Evolutionary conservation across 2,797 vertebrate species (phyloP).

Genomic region (Enteromius mattozi): DNA sequence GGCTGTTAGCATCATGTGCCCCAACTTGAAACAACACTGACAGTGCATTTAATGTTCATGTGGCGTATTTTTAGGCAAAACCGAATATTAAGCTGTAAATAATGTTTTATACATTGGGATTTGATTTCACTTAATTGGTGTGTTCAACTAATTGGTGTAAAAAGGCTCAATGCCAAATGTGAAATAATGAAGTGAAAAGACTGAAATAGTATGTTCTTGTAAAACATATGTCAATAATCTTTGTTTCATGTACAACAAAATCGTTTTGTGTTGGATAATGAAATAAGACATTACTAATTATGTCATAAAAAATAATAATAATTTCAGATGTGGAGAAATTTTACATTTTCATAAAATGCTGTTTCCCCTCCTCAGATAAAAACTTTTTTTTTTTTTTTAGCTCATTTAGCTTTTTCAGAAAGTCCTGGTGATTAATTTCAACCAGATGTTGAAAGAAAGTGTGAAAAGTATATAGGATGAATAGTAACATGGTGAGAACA

Average conservation of each 20-base stretch:
- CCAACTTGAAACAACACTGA: background rate
- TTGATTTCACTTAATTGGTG: background rate
- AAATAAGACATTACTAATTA: too few relatives aligned
- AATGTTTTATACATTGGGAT: background rate
- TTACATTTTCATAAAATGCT: too few relatives aligned
- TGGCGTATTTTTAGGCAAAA: background rate
- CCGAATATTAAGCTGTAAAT: background rate
- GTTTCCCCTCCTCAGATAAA: too few relatives aligned
- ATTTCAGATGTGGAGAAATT: too few relatives aligned
- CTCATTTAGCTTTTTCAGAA: background rate
- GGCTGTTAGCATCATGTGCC: background rate
- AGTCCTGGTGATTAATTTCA: background rate
- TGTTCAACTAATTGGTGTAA: background rate
- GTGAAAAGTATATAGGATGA: background rate
- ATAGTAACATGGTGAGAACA: background rate
- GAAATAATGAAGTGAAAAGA: background rate
- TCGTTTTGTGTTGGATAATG: too few relatives aligned
- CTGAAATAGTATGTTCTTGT: background rate
- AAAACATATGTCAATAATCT: too few relatives aligned
- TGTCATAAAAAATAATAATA: too few relatives aligned
- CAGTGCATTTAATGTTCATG: background rate
- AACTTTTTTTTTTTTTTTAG: too few relatives aligned
- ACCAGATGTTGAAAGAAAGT: background rate
- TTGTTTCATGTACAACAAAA: too few relatives aligned
- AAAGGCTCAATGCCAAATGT: background rate